phyloP scores from a whole-genome alignment of 2,888 invertebrate species.

The Ophion costatus region DNA sequence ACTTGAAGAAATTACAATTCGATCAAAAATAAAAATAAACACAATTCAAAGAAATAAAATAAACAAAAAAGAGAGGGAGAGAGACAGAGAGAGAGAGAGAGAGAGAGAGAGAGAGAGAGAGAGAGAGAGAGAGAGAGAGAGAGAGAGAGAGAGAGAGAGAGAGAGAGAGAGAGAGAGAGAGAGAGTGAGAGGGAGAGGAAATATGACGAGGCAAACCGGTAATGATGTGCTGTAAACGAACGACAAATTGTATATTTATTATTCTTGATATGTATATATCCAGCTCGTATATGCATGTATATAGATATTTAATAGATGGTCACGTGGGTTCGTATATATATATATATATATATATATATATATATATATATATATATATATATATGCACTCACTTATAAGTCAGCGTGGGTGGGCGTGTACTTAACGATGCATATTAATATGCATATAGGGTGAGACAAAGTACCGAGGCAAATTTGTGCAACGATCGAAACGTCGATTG shows the following conservation, averaged over 20 bases:
- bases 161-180: neutral
- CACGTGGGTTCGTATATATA: slow-evolving; percentile 11
- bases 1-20: too few relatives aligned
- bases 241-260: slow-evolving; percentile 58
- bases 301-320: neutral
- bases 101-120: neutral
- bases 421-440: slow-evolving; percentile 5
- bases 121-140: neutral
- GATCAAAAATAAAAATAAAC: too few relatives aligned
- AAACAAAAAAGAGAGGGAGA: too few relatives aligned
- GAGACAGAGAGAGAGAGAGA: too few relatives aligned
- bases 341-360: slow-evolving; percentile 4
- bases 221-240: slow-evolving; percentile 47
- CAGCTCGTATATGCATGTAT: slow-evolving; percentile 15
- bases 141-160: neutral
- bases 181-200: neutral
- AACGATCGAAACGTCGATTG: slow-evolving; percentile 9
- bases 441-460: slow-evolving; percentile 20
- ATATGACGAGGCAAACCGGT: slow-evolving; percentile 22
- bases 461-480: slow-evolving; percentile 28
- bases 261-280: slow-evolving; percentile 18
- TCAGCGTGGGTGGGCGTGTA: slow-evolving; percentile 1
- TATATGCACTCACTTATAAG: neutral
- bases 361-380: slow-evolving; percentile 13
- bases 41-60: too few relatives aligned